Percentiles rank a stretch among this genome's conserved stretches.
Evolutionary conservation across 2,888 invertebrate genomes (phyloP).

Genomic region (Drosophila neotestacea): DNA sequence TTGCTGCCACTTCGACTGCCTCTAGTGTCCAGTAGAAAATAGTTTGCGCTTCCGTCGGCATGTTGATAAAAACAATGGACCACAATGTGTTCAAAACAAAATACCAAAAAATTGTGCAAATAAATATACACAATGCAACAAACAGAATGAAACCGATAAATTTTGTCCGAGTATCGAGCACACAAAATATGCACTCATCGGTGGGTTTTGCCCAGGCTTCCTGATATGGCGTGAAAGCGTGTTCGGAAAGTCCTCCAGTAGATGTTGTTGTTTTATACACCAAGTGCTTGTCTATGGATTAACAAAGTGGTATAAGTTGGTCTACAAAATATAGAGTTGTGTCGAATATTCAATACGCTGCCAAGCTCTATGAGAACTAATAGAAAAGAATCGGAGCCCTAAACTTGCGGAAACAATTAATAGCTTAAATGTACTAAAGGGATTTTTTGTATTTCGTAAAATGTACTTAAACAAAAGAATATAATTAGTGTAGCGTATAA

Average conservation of each 20-base stretch:
- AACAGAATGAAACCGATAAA: constrained; percentile 56
- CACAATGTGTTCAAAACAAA: constrained; percentile 61
- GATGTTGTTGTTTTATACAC: constrained; percentile 29
- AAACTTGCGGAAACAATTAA: too few species aligned
- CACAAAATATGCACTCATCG: constrained; percentile 62
- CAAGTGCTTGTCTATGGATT: constrained; percentile 60
- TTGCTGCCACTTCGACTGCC: constrained; percentile 9
- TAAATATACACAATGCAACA: constrained; percentile 47
- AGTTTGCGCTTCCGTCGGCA: constrained; percentile 41
- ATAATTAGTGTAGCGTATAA: too few species aligned
- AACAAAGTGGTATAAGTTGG: constrained; percentile 48
- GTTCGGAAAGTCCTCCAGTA: constrained; percentile 42
- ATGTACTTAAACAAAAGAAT: too few species aligned
- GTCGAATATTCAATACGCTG: constrained; percentile 28
- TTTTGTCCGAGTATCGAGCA: constrained; percentile 46
- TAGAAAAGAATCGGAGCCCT: too few species aligned
- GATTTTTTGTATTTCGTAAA: too few species aligned
- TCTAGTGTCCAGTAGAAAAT: constrained; percentile 34
- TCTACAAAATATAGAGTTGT: not conserved
- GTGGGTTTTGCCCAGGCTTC: constrained; percentile 38
- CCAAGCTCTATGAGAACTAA: not conserved
- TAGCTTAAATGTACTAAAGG: too few species aligned
- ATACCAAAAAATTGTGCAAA: constrained; percentile 58
- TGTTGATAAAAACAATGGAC: constrained; percentile 68
- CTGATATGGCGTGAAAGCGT: constrained; percentile 58